A percentile compares a stretch with the other conserved stretches of the same genome.
These are phyloP conservation scores for Actinemys pallida DNA, from an alignment of 2,113 vertebrate species.

Conservation along the genomic window DNA sequence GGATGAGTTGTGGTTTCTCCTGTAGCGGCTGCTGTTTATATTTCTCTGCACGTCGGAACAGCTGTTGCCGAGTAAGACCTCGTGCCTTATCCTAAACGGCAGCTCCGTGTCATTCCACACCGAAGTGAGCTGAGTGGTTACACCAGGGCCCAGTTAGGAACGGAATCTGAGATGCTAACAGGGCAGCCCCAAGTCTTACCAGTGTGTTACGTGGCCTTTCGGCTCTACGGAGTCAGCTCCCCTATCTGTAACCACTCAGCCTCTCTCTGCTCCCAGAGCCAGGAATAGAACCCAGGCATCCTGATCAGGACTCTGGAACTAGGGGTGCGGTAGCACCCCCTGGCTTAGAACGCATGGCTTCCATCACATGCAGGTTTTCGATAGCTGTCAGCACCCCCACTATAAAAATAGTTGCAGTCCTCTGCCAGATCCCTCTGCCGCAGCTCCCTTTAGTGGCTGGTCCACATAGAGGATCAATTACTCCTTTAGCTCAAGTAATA, in stretches of 20 bases:
- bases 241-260: too few species aligned
- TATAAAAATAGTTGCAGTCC: neutral
- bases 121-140: neutral
- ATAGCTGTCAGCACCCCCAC: neutral
- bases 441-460: too few species aligned
- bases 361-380: neutral
- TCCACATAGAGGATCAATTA: neutral
- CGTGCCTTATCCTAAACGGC: neutral
- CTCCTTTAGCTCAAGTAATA: too few species aligned
- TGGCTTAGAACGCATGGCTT: neutral
- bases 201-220: neutral
- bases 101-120: neutral
- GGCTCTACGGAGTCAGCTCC: too few species aligned
- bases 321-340: too few species aligned
- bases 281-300: neutral
- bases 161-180: neutral
- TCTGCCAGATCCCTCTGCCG: too few species aligned
- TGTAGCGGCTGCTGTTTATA: neutral
- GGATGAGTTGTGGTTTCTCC: neutral
- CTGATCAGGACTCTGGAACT: neutral
- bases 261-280: neutral
- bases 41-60: neutral
- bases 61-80: neutral
- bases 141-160: neutral
- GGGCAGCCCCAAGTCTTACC: too few species aligned